Evolutionary conservation across 2,113 vertebrate species (phyloP), one percentile per base, ranked within the genome.

Genomic region (Etia nguti): DNA sequence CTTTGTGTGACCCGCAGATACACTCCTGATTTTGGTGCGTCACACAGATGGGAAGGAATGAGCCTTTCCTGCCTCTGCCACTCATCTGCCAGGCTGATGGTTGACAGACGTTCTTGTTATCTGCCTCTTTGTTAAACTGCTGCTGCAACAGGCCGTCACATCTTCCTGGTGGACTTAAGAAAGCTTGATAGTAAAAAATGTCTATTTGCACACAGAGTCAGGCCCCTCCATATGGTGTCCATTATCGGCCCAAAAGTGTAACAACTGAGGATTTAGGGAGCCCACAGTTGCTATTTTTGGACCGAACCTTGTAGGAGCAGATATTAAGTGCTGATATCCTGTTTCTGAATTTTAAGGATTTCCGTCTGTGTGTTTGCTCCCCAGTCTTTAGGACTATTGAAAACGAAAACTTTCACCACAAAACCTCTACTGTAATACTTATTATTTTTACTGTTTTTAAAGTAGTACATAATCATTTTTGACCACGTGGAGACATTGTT

Each of bases 41-140:
- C 90, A 87, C 90, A 62, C 81, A 83, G 89, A 89, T 89, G 92
- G 93, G 92, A 94, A 94, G 88, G 94, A 94, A 95, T 88, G 88
- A 93, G 89, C 86, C 91, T 92, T 93, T 95, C 94, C 93, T 90
- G 81, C 88, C 86, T 79, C 91, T 93, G 93, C 91, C 95, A 93
- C 92, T 96, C 94, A 90, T 94, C 95, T 90, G 92, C 92, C 93
- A 94, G 80, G 86, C 88, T 96, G 96, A 96, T 88, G 86, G 81
- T 96, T 92, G 94, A 96, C 96, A 96, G 96, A 94, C 90, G 6
- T 92, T 90, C 92, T 68, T 88, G 88, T 94, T 95, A 96, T 96
- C 96, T 95, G 36, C 62, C 31, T 26, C 65, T 38, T 80, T 92
- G 90, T 90, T 89, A 79, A 88, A 88, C 90, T 88, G 83, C 90